These are phyloP conservation scores for Sminthurides aquaticus DNA, from an alignment of 2,888 invertebrate genomes.

Conservation along the genomic window DNA sequence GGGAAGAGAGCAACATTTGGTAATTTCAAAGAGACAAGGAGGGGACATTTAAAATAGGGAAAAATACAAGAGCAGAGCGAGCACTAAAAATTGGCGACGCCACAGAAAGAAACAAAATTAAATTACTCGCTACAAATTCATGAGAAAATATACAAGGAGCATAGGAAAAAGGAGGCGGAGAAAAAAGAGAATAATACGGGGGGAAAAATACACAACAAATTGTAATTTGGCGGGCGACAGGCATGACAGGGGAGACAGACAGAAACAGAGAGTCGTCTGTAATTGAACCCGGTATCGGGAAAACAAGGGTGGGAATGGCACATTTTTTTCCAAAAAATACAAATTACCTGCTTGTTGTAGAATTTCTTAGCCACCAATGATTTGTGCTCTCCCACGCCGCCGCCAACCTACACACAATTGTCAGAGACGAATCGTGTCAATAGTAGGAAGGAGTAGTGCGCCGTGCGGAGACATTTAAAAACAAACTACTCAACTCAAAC, in stretches of 20 bases:
- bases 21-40: neutral
- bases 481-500: too few species aligned
- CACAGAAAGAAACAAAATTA: neutral
- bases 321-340: slow-evolving; percentile 13
- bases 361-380: slow-evolving; percentile 70
- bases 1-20: too few species aligned
- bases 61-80: neutral
- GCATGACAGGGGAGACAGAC: too few species aligned
- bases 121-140: neutral
- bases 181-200: too few species aligned
- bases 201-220: too few species aligned
- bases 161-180: too few species aligned
- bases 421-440: neutral
- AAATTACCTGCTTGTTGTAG: slow-evolving; percentile 53
- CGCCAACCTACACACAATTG: neutral
- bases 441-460: neutral
- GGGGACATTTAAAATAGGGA: neutral
- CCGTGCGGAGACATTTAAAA: too few species aligned
- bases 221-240: too few species aligned
- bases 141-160: too few species aligned
- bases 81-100: neutral
- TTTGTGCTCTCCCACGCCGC: slow-evolving; percentile 59
- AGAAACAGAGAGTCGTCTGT: too few species aligned
- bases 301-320: neutral
- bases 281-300: too few species aligned